Conservation (phyloP, 2,888 invertebrate species). For the Himalopsyche kuldschensis region DNA sequence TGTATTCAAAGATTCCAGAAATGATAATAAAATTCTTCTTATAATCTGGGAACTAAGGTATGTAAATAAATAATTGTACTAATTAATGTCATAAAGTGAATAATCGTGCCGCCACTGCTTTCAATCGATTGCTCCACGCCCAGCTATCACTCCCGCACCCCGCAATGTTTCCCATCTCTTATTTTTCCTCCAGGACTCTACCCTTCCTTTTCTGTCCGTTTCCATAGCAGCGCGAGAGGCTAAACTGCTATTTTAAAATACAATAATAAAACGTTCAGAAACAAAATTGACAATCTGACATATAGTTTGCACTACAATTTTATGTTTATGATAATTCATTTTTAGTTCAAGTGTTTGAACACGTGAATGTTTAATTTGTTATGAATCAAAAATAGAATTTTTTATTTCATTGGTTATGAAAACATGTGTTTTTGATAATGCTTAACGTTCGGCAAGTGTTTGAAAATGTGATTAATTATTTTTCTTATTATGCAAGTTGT, state of each 20-base stretch:
- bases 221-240: conserved; percentile 26
- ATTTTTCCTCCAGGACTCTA: neutral
- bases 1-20: no score
- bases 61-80: no score
- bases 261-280: neutral
- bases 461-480: no score
- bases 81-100: no score
- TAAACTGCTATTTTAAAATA: conserved; percentile 5
- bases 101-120: neutral
- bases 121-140: conserved; percentile 23
- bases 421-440: no score
- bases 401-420: no score
- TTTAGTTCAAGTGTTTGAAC: neutral
- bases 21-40: no score
- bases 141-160: conserved; percentile 8
- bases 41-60: no score
- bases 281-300: neutral
- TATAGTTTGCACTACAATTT: neutral
- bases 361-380: neutral
- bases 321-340: neutral
- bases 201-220: neutral
- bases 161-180: neutral
- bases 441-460: no score
- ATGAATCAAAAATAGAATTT: no score
- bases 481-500: no score